Percentiles rank a stretch among this genome's conserved stretches.
Evolutionary conservation across 2,113 vertebrate species (phyloP).

Genomic region (Aleadryas rufinucha): DNA sequence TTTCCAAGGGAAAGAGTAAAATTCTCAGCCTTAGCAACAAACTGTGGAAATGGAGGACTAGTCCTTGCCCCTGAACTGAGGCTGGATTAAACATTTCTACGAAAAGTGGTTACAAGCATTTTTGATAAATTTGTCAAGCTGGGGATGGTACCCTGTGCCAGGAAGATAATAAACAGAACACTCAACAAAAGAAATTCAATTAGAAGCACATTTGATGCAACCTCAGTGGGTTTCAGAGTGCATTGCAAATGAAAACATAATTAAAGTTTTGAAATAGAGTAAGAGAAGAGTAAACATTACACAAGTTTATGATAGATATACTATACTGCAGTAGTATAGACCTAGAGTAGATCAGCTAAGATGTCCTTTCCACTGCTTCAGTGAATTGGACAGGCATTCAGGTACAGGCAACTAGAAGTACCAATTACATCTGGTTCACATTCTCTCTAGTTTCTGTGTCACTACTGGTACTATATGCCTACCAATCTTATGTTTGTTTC

Average conservation of each 20-base stretch:
- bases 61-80: not conserved
- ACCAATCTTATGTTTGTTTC: not conserved
- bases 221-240: not conserved
- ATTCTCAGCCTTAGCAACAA: not conserved
- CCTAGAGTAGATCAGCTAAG: not conserved
- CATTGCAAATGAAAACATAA: not conserved
- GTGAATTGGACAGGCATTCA: not conserved
- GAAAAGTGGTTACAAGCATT: not conserved
- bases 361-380: not conserved
- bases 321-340: not conserved
- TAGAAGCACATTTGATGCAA: not conserved
- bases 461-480: not conserved
- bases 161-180: not conserved
- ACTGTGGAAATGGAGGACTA: not conserved
- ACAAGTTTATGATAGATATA: not conserved
- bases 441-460: not conserved
- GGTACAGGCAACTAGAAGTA: not conserved
- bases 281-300: not conserved
- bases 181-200: not conserved
- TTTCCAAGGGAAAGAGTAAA: not conserved
- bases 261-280: not conserved
- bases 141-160: not conserved
- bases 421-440: not conserved
- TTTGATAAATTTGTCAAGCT: not conserved
- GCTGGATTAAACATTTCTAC: not conserved